A percentile compares a stretch with the other conserved stretches of the same genome.
Conservation (phyloP, 2,113 vertebrate genomes). For the Vulpes ferrilata region DNA sequence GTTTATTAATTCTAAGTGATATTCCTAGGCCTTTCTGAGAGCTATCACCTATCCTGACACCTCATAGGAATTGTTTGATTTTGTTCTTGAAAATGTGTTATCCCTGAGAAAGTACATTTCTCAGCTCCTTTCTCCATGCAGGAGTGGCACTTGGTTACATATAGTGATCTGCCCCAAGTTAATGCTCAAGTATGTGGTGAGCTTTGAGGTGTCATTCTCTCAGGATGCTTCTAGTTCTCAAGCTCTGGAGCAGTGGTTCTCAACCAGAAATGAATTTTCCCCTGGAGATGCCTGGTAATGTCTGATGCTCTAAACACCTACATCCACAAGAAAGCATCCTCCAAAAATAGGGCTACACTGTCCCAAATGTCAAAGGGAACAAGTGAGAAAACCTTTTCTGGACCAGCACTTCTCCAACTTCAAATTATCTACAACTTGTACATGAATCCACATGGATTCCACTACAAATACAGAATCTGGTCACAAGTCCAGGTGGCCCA, state of each 20-base stretch:
- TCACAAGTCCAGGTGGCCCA: too few relatives aligned
- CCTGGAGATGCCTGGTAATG: neutral
- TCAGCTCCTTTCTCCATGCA: neutral
- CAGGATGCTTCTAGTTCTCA: neutral
- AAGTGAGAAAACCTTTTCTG: neutral
- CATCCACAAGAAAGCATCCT: neutral
- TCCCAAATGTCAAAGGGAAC: neutral
- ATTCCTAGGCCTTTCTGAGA: neutral
- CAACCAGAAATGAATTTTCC: neutral
- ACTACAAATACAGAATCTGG: neutral
- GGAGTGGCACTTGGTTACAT: neutral
- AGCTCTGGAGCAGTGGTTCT: too few relatives aligned
- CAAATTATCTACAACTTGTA: neutral
- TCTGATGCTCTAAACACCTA: neutral
- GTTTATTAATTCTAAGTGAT: neutral
- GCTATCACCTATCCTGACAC: neutral
- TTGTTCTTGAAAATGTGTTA: neutral
- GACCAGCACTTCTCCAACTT: neutral
- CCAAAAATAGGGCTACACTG: neutral
- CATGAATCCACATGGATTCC: neutral
- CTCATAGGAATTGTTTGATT: neutral
- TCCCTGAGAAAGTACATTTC: fast-evolving
- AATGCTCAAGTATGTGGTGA: neutral
- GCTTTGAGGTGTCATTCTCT: neutral
- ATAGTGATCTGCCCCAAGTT: neutral